Base-by-base conservation (phyloP, 2,888 invertebrate species). In the Hyposoter dolosus region DNA sequence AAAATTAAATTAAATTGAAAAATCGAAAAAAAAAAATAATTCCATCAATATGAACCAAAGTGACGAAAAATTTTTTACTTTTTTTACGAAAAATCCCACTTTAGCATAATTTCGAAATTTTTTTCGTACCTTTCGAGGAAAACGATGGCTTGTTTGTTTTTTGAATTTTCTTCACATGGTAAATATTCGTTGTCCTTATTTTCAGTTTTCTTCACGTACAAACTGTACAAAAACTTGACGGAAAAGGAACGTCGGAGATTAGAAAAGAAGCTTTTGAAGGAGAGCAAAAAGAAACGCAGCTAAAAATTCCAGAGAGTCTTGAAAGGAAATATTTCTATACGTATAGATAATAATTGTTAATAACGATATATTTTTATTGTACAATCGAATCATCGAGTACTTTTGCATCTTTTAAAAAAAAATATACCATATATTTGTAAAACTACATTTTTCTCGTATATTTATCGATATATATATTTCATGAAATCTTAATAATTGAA, bases 201-300 rank as follows among this genome's bases (percentile, higher is more conserved):
- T 96, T 10, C 96, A 98, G 98, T 96, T 85, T 97, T 98, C 95
- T 97, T 98, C 94, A 97, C 97, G 86, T 98, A 97, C 95, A 98
- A 97, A 94, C 95, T 98, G 77, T 97, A 97, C 95, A 96, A 96
- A 94, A 97, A 97, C 79, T 95, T 98, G 89, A 96, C 96, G 89
- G 97, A 97, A 40, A 97, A 97, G 91, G 96, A 98, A 90, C 94
- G 95, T 85, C 97, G 96, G 90, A 95, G 96, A 88, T 97, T 98
- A 93, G 98, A 98, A 91, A 98, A 98, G 94, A 96, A 96, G 92
- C 97, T 96, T 92, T 95, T 96, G 84, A 98, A 97, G 93, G 97
- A 97, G 91, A 95, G 96, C 93, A 97, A 97, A 92, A 98, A 97
- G 95, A 97, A 97, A 92, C 97, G 97, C 6, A 69, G 66, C 47